Evolutionary conservation across 2,113 vertebrate species (phyloP), one percentile per base, ranked within the genome.

Genomic region (Caranx melampygus): DNA sequence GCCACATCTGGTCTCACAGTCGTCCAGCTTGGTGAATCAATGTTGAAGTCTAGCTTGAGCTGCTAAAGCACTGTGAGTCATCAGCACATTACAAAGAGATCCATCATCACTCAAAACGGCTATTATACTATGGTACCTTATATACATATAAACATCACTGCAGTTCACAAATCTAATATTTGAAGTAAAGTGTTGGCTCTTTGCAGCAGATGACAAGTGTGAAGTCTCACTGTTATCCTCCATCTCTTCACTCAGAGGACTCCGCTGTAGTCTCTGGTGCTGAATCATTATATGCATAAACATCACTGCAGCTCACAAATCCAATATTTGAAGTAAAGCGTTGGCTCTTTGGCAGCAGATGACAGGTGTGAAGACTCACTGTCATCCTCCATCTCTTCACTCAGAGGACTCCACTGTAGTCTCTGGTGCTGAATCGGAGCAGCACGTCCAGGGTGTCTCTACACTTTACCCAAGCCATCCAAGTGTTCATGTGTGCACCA

Each of bases 111-210:
- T 35, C 26, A 72, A 20, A 35, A 52, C 16, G 3, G 52, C 40
- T 21, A n/a, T 35, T 37, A 61, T 49, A 18, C 35, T 21, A 11
- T 18, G 7, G 33, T 26, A 14, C 26, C 26, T 44, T 18, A 26
- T 26, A 26, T 26, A 26, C 26, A 26, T 26, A 31, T 31, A 51
- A 13, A 34, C 2, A 35, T 9, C 57, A 44, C 3, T 21, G 47
- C 42, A 16, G 45, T 21, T 62, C 21, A 54, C 6, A 51, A 20
- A 18, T 18, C 16, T 5, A 20, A 15, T 31, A 31, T 72, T 71
- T 66, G n/a, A 72, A 76, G 74, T 82, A 45, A 70, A 78, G 74
- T 54, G 74, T 79, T 42, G 40, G 37, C 6, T 60, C 34, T 74
- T 57, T 52, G 35, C 61, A 47, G 35, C 15, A 7, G 4, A 37